These are phyloP conservation scores for Chionodraco myersi DNA, from an alignment of 2,113 vertebrate species.

Conservation along the genomic window DNA sequence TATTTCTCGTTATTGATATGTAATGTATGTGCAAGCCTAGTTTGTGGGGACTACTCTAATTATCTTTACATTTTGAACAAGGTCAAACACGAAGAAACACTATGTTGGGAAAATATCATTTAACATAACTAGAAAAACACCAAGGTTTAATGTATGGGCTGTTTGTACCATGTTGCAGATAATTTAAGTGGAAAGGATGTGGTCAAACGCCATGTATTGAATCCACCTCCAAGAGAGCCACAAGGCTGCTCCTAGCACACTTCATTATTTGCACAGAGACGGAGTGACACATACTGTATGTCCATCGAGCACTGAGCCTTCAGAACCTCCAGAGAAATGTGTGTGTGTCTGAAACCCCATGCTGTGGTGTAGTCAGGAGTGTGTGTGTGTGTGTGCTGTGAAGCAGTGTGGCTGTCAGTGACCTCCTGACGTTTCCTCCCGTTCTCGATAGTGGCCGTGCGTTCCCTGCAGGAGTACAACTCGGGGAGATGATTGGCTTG, in stretches of 20 bases:
- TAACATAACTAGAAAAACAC: no score
- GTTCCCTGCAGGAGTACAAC: slow-evolving; percentile 38
- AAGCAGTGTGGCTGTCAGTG: slow-evolving; percentile 26
- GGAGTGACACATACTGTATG: background rate
- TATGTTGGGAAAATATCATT: no score
- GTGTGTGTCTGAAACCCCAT: slow-evolving; percentile 22
- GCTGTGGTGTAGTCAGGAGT: slow-evolving; percentile 11
- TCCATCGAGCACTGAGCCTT: background rate
- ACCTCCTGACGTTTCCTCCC: slow-evolving; percentile 31
- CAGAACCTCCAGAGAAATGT: slow-evolving; percentile 19
- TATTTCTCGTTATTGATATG: no score
- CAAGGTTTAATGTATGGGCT: no score
- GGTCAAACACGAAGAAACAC: no score
- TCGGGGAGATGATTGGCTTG: slow-evolving; percentile 60
- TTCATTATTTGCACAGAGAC: background rate
- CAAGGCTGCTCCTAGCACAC: background rate
- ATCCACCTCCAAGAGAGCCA: background rate
- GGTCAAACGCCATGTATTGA: background rate
- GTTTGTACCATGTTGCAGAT: background rate
- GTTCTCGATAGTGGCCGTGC: slow-evolving; percentile 20
- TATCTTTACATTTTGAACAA: no score
- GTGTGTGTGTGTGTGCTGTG: slow-evolving; percentile 1
- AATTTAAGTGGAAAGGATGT: background rate
- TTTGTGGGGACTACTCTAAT: no score
- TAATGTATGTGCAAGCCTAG: no score